Evolutionary conservation across 35 echinoderm and acorn worm genomes (phyloP).

Genomic region (Heliocidaris tuberculata): DNA sequence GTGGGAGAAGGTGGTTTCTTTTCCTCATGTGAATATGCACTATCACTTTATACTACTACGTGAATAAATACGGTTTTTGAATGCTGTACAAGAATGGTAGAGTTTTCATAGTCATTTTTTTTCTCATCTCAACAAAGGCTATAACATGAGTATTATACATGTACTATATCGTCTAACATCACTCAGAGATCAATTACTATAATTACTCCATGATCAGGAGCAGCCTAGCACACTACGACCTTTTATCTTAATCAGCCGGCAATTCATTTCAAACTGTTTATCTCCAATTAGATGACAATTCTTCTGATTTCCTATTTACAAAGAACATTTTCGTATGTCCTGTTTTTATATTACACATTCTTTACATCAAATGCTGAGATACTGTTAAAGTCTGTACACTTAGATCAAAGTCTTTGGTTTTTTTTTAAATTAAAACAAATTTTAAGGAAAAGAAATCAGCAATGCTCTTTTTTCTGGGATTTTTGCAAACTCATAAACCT

Average conservation of each 20-base stretch:
- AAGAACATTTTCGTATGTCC: background rate
- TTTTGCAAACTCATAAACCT: background rate
- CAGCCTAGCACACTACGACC: background rate
- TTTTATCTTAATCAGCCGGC: background rate
- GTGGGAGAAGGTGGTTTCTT: background rate
- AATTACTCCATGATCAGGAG: background rate
- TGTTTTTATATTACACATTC: background rate
- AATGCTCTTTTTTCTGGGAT: background rate
- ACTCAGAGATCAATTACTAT: background rate
- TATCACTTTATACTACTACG: background rate
- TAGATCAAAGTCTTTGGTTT: background rate
- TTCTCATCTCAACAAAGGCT: background rate
- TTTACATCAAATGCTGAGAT: background rate
- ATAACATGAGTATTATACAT: background rate
- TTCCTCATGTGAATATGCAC: background rate
- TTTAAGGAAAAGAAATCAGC: background rate
- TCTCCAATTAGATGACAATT: background rate
- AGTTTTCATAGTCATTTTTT: background rate
- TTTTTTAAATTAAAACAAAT: slow-evolving; percentile 1
- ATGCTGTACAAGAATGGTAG: background rate
- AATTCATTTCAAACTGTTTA: background rate
- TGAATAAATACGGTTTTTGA: slow-evolving; percentile 7
- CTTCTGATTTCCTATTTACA: background rate
- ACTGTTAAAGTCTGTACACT: slow-evolving; percentile 4
- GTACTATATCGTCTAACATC: background rate